A percentile compares a stretch with the other conserved stretches of the same genome.
These are phyloP conservation scores for Halesus radiatus DNA, from an alignment of 1,140 invertebrate genomes.

Conservation along the genomic window DNA sequence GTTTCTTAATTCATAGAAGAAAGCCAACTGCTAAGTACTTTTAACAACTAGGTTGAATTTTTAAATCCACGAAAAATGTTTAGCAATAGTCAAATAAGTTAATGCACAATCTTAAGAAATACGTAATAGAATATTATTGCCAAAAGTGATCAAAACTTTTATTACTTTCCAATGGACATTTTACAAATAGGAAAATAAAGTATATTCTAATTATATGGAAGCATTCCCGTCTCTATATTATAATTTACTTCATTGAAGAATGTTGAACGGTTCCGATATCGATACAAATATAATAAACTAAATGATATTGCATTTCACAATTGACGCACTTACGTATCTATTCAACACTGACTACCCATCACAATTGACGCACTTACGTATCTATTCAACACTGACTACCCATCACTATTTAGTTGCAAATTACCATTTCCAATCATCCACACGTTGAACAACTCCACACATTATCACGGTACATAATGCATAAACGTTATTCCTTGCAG, in stretches of 20 bases:
- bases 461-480: no score
- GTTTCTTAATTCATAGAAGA: background rate
- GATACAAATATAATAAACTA: constrained; percentile 17
- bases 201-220: constrained; percentile 52
- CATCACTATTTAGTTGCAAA: background rate
- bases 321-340: constrained; percentile 52
- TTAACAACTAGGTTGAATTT: constrained; percentile 9
- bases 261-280: background rate
- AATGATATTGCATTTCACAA: constrained; percentile 57
- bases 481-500: no score
- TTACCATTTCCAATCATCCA: background rate
- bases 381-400: constrained; percentile 43
- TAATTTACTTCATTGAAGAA: constrained; percentile 24
- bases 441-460: no score
- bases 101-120: constrained; percentile 39
- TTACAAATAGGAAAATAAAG: constrained; percentile 47
- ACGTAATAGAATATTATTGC: constrained; percentile 49
- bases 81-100: constrained; percentile 15
- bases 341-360: constrained; percentile 38
- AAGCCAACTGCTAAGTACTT: constrained; percentile 30
- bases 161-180: constrained; percentile 50
- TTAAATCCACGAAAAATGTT: constrained; percentile 7
- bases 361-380: constrained; percentile 46
- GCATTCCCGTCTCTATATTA: constrained; percentile 35
- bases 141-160: constrained; percentile 48